phyloP scores from a whole-genome alignment of 2,888 invertebrate species.

The Eilema griseolum region DNA sequence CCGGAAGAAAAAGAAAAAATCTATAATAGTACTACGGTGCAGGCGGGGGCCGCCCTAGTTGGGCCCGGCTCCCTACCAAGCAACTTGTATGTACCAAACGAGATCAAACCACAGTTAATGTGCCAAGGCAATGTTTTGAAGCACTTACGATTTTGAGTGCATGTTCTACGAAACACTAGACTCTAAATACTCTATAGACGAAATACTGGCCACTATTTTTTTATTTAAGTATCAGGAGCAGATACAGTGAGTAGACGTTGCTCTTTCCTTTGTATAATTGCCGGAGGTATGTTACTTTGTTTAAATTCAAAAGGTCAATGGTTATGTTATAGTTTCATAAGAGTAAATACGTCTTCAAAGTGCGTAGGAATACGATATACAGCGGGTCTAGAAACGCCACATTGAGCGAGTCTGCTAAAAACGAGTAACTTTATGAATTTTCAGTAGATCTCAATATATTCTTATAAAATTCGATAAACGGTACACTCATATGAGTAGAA shows the following conservation, averaged over 20 bases:
- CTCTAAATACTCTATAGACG: not conserved
- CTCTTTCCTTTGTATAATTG: not conserved
- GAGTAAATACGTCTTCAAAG: not conserved
- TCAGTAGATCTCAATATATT: no score
- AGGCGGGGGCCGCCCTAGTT: slow-evolving; percentile 63
- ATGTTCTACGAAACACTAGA: not conserved
- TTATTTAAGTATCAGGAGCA: not conserved
- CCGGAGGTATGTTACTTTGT: not conserved
- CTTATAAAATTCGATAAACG: no score
- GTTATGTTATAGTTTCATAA: not conserved
- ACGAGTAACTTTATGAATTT: no score
- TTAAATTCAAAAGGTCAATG: not conserved
- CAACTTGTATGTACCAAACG: slow-evolving; percentile 46
- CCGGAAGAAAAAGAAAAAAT: slow-evolving; percentile 75
- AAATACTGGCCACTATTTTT: no score
- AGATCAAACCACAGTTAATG: slow-evolving; percentile 38
- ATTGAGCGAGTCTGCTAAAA: no score
- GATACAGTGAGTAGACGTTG: not conserved
- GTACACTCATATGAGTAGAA: no score
- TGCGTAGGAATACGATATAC: not conserved
- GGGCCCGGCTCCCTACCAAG: slow-evolving; percentile 43
- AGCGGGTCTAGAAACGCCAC: no score
- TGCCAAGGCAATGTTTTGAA: slow-evolving; percentile 32
- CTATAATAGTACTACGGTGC: slow-evolving; percentile 73
- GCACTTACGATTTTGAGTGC: slow-evolving; percentile 6